Conservation (phyloP, 2,113 vertebrate species). For the Pituophis catenifer region DNA sequence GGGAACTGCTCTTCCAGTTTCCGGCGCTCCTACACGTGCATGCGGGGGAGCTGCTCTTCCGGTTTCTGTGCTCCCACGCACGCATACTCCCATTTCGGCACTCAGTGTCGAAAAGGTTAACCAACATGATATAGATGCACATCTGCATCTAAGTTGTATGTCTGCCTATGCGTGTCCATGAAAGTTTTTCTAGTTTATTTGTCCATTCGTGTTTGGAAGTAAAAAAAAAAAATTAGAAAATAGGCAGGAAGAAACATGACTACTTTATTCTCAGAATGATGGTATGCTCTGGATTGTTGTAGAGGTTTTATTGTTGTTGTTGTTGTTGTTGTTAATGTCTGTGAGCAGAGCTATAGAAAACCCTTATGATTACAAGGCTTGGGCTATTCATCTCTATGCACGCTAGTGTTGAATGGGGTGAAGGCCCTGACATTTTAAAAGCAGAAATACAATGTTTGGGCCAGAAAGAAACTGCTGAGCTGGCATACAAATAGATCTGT, state of each 20-base stretch:
- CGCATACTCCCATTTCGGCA: too few species aligned
- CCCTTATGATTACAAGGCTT: background rate
- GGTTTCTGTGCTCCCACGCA: too few species aligned
- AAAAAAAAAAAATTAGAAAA: background rate
- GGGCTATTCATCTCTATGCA: background rate
- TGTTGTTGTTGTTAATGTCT: background rate
- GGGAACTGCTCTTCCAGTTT: too few species aligned
- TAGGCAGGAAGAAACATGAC: background rate
- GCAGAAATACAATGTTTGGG: background rate
- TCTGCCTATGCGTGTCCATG: background rate
- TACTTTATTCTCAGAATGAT: background rate
- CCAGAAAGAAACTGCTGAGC: background rate
- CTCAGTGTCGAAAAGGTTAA: too few species aligned
- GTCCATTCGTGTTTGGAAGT: background rate
- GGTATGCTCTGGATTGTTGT: background rate
- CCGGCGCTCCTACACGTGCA: too few species aligned
- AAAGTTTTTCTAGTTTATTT: background rate
- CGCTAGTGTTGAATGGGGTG: background rate
- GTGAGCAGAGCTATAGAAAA: background rate
- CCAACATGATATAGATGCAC: background rate
- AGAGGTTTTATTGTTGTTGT: background rate
- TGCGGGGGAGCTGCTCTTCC: too few species aligned
- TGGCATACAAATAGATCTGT: background rate
- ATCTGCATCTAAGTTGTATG: background rate
- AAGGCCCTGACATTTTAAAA: background rate